Evolutionary conservation across 1,140 invertebrate genomes (phyloP).

Genomic region (Saccostrea cuccullata): DNA sequence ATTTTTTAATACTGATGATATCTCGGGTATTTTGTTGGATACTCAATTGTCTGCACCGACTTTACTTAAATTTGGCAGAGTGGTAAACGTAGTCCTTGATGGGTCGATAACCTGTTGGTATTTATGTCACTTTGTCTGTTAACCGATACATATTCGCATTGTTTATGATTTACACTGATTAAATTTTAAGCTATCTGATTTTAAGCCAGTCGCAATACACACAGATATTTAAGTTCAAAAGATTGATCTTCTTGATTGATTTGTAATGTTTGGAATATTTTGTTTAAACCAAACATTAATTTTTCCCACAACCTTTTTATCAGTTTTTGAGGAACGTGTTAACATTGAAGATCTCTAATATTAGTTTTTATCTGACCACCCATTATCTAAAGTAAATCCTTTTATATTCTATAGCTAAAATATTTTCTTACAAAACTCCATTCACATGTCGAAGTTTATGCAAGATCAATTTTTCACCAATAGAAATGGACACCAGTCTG

Average conservation of each 20-base stretch:
- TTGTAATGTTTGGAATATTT: neutral
- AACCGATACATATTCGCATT: neutral
- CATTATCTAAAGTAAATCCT: neutral
- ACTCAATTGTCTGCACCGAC: neutral
- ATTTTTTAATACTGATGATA: constrained; percentile 25
- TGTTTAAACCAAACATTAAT: neutral
- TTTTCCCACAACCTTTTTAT: constrained; percentile 11
- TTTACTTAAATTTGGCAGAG: constrained; percentile 34
- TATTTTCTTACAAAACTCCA: constrained; percentile 21
- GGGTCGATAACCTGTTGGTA: constrained; percentile 7
- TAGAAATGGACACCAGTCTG: neutral
- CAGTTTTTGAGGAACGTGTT: neutral
- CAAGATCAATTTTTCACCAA: neutral
- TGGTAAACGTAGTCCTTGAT: neutral
- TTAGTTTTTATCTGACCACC: neutral
- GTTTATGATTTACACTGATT: constrained; percentile 16
- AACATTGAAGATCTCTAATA: neutral
- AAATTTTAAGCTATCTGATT: constrained; percentile 14
- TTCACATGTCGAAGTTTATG: neutral
- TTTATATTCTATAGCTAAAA: neutral
- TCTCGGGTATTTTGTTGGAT: neutral
- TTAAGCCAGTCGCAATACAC: constrained; percentile 6
- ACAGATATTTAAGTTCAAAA: constrained; percentile 27
- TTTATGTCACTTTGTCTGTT: constrained; percentile 22
- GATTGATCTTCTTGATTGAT: neutral